phyloP scores from a whole-genome alignment of 2,888 invertebrate genomes.

The Cephalotes varians region DNA sequence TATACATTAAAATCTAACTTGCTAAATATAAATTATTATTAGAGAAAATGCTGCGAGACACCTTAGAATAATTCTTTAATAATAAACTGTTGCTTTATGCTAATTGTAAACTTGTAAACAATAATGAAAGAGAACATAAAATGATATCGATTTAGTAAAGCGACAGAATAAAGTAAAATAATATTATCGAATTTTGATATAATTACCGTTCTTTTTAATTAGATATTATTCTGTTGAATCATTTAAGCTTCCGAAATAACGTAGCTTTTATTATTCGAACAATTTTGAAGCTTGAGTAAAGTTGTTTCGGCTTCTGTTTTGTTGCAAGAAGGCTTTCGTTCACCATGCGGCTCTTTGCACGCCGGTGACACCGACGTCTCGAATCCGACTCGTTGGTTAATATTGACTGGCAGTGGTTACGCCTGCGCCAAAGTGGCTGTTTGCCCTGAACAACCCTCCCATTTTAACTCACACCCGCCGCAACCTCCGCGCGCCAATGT shows the following conservation, averaged over 20 bases:
- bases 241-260: not conserved
- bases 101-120: not conserved
- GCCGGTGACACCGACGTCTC: slow-evolving; percentile 65
- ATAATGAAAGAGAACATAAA: not conserved
- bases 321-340: slow-evolving; percentile 16
- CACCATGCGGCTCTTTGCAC: slow-evolving; percentile 63
- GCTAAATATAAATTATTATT: not conserved
- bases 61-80: not conserved
- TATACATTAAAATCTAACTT: not conserved
- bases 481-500: slow-evolving; percentile 62
- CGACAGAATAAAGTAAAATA: not conserved
- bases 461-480: slow-evolving; percentile 72
- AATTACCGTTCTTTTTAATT: not conserved
- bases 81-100: not conserved
- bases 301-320: slow-evolving; percentile 25
- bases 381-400: slow-evolving; percentile 79
- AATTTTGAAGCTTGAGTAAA: not conserved
- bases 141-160: not conserved
- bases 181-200: not conserved
- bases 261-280: not conserved
- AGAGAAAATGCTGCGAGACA: not conserved
- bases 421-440: slow-evolving; percentile 82
- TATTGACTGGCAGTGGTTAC: slow-evolving; percentile 84
- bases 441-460: slow-evolving; percentile 74
- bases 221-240: not conserved